Conservation (phyloP, 2,113 vertebrate genomes). For the Barnardius zonarius region DNA sequence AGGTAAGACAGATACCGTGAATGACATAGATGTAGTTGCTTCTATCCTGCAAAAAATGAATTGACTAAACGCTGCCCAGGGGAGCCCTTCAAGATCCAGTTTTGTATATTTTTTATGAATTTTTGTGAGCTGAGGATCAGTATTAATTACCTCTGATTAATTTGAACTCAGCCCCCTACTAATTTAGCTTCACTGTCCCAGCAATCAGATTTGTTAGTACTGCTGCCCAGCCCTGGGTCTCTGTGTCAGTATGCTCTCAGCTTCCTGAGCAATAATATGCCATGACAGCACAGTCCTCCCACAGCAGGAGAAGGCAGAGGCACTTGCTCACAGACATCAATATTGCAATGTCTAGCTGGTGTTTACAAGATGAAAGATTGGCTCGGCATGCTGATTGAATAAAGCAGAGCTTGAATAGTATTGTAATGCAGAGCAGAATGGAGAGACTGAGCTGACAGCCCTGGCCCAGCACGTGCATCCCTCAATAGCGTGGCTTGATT, state of each 20-base stretch:
- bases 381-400: not conserved
- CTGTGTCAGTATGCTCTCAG: not conserved
- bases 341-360: not conserved
- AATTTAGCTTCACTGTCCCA: not conserved
- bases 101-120: not conserved
- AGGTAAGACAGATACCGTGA: not conserved
- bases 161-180: not conserved
- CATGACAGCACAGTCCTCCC: not conserved
- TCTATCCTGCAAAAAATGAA: not conserved
- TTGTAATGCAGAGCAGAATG: not conserved
- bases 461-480: rapidly evolving
- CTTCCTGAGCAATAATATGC: not conserved
- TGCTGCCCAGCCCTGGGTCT: not conserved
- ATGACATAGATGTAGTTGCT: not conserved
- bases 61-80: not conserved
- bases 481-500: rapidly evolving
- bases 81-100: not conserved
- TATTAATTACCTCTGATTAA: not conserved
- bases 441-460: not conserved
- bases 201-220: not conserved
- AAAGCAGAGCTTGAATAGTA: not conserved
- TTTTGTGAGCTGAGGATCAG: not conserved
- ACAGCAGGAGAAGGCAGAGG: not conserved
- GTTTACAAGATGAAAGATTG: not conserved
- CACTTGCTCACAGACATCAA: not conserved